These are phyloP conservation scores for Tor tambroides DNA, from an alignment of 2,113 vertebrate genomes.

Conservation along the genomic window DNA sequence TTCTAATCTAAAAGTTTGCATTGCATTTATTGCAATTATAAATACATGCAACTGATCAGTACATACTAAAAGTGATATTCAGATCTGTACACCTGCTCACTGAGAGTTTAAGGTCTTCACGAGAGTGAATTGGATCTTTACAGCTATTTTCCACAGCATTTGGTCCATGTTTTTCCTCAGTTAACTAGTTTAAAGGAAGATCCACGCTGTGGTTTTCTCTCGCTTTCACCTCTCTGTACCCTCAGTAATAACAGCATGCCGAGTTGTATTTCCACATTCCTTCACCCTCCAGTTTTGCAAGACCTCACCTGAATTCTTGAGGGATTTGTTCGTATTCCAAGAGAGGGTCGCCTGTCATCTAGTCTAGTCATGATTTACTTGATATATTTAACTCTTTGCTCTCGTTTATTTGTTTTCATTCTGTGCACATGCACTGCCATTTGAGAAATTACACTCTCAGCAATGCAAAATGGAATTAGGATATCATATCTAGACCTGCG, in stretches of 20 bases:
- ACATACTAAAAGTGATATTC: background rate
- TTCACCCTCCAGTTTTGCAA: slow-evolving; percentile 84
- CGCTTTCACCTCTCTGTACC: slow-evolving; percentile 66
- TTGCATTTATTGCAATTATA: background rate
- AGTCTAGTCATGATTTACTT: slow-evolving; percentile 15
- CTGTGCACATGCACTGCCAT: background rate
- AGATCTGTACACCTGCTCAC: background rate
- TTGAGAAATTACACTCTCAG: background rate
- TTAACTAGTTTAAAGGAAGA: slow-evolving; percentile 48
- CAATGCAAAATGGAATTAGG: background rate
- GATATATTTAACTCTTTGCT: slow-evolving; percentile 5
- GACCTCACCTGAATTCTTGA: slow-evolving; percentile 71
- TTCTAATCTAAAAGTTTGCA: background rate
- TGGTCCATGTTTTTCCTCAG: background rate
- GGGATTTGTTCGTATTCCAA: slow-evolving; percentile 46
- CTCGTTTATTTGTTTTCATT: background rate
- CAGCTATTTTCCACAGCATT: background rate
- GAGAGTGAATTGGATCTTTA: background rate
- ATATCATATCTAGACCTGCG: background rate
- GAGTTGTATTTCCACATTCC: slow-evolving; percentile 99
- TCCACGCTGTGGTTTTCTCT: slow-evolving; percentile 67
- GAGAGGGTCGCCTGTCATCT: slow-evolving; percentile 38
- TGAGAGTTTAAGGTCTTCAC: background rate
- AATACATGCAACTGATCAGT: background rate
- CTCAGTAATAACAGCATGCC: slow-evolving; percentile 76